phyloP scores from a whole-genome alignment of 2,113 vertebrate species.

The Chinchilla lanigera region DNA sequence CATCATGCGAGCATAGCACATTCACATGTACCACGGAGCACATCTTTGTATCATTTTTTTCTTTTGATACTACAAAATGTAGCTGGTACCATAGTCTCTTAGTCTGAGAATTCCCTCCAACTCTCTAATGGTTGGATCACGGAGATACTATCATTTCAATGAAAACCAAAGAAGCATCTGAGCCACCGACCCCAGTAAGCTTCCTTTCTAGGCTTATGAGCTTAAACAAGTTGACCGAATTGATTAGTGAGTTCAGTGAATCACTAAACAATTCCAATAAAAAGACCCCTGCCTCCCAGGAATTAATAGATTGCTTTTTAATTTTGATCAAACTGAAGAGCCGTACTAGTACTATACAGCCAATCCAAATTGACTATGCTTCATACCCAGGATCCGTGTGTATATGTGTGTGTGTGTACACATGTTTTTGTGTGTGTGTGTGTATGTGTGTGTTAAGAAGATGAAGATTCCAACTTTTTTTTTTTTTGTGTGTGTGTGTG shows the following conservation, averaged over 20 bases:
- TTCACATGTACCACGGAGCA: conserved; percentile 20
- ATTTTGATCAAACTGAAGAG: not conserved
- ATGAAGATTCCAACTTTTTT: not conserved
- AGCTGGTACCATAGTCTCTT: not conserved
- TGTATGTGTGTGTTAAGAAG: not conserved
- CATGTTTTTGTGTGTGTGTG: not conserved
- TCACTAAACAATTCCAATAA: not conserved
- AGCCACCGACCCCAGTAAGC: not conserved
- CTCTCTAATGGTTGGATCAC: not conserved
- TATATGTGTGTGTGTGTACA: not conserved
- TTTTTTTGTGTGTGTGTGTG: not conserved
- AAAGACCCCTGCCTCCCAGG: not conserved
- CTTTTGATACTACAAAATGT: not conserved
- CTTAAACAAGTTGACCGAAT: not conserved
- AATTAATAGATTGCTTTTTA: not conserved
- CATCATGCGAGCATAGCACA: not conserved
- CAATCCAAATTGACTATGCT: not conserved
- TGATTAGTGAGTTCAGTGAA: not conserved
- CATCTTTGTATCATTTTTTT: not conserved
- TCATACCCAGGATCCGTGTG: not conserved
- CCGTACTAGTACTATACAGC: not conserved
- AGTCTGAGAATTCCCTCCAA: not conserved
- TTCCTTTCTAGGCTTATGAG: not conserved
- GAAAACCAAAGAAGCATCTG: not conserved
- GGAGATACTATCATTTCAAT: not conserved